Evolutionary conservation across 2,797 vertebrate species (phyloP).

Genomic region (Halcyon leucocephala): DNA sequence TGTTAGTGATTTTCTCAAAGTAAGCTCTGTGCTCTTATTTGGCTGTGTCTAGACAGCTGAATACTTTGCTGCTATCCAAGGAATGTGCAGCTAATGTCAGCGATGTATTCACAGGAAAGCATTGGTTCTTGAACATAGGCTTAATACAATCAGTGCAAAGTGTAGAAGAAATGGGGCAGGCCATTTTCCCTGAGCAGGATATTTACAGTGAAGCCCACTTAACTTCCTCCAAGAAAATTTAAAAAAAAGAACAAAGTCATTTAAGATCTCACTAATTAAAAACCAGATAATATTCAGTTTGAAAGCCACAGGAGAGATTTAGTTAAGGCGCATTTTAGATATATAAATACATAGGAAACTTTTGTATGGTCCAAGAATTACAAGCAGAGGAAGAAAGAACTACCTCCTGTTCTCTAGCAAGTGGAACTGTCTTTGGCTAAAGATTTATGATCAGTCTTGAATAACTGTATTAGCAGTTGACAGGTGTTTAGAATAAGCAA

Average conservation of each 20-base stretch:
- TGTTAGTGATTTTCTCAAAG: conserved; percentile 69
- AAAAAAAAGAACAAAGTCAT: background rate
- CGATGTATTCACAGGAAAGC: conserved; percentile 50
- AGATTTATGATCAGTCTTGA: background rate
- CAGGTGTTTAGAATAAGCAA: background rate
- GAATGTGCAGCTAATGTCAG: conserved; percentile 70
- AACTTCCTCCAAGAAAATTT: background rate
- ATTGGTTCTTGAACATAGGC: conserved; percentile 44
- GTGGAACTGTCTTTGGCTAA: background rate
- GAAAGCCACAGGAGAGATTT: background rate
- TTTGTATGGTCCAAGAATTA: background rate
- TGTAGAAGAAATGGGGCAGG: background rate
- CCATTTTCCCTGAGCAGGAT: background rate
- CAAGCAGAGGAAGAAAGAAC: background rate
- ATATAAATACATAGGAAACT: background rate
- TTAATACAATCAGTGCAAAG: conserved; percentile 4
- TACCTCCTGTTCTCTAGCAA: background rate
- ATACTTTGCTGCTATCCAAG: conserved; percentile 65
- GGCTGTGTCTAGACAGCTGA: conserved; percentile 70
- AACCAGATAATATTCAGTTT: background rate
- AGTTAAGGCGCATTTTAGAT: background rate
- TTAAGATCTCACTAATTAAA: background rate
- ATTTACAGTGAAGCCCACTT: background rate
- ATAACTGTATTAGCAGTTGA: background rate
- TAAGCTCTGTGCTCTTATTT: conserved; percentile 73